These are phyloP conservation scores for Gulo gulo DNA, from an alignment of 2,113 vertebrate genomes.

Conservation along the genomic window DNA sequence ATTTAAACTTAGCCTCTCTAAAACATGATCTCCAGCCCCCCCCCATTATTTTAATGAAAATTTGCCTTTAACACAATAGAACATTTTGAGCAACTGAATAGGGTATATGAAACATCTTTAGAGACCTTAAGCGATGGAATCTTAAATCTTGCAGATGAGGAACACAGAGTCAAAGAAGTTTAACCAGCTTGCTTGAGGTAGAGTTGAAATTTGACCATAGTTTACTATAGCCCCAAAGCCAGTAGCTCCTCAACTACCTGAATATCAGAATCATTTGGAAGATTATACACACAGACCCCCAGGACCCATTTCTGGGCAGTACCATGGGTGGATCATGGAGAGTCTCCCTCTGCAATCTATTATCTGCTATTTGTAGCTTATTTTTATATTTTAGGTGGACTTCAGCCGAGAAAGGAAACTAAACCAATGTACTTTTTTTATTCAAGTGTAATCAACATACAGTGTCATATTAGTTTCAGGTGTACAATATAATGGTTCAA, in stretches of 20 bases:
- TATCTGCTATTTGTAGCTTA: background rate
- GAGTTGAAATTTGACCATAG: background rate
- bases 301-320: background rate
- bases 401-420: slow-evolving; percentile 27
- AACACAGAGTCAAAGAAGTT: background rate
- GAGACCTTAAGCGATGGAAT: background rate
- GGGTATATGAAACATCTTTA: background rate
- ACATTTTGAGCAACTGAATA: background rate
- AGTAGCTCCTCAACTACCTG: background rate
- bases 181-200: background rate
- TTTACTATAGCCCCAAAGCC: background rate
- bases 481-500: background rate
- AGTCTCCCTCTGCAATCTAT: background rate
- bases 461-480: background rate
- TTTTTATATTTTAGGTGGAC: background rate
- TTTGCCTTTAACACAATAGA: background rate
- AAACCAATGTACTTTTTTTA: background rate
- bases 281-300: background rate
- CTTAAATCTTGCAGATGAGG: background rate
- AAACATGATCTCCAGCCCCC: background rate
- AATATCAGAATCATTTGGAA: background rate
- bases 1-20: background rate
- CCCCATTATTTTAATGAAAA: slow-evolving; percentile 1
- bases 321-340: too few relatives aligned
- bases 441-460: background rate